A percentile compares a stretch with the other conserved stretches of the same genome.
phyloP scores from a whole-genome alignment of 2,797 vertebrate species.

The Xyrichtys novacula region DNA sequence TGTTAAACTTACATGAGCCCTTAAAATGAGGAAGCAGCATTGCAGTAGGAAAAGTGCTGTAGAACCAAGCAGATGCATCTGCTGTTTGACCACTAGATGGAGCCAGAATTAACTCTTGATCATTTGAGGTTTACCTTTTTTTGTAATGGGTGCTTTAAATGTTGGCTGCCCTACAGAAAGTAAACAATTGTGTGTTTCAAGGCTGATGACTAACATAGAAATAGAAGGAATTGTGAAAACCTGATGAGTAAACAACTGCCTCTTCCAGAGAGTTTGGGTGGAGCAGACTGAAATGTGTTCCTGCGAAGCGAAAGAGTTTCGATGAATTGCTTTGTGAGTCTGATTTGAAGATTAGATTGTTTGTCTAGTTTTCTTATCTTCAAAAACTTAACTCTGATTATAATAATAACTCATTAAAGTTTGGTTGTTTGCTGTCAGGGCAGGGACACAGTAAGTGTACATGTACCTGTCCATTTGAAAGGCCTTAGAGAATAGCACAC shows the following conservation, averaged over 20 bases:
- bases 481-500: too few species aligned
- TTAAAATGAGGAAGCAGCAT: not conserved
- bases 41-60: not conserved
- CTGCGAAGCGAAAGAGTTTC: slow-evolving; percentile 25
- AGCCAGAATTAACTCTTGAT: not conserved
- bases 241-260: slow-evolving; percentile 1
- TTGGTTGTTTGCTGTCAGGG: too few species aligned
- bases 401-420: too few species aligned
- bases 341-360: slow-evolving; percentile 42
- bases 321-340: slow-evolving; percentile 35
- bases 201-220: not conserved
- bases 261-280: slow-evolving; percentile 20
- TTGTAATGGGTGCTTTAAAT: not conserved
- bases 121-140: not conserved
- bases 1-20: too few species aligned
- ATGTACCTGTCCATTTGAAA: too few species aligned
- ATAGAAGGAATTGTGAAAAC: not conserved
- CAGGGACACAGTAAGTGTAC: too few species aligned
- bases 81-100: slow-evolving; percentile 19
- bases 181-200: not conserved
- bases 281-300: slow-evolving; percentile 18
- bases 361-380: slow-evolving; percentile 20
- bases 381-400: slow-evolving; percentile 36
- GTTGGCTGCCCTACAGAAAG: too few species aligned
- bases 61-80: not conserved